Conservation (phyloP, 2,113 vertebrate genomes). For the Cavia aperea region DNA sequence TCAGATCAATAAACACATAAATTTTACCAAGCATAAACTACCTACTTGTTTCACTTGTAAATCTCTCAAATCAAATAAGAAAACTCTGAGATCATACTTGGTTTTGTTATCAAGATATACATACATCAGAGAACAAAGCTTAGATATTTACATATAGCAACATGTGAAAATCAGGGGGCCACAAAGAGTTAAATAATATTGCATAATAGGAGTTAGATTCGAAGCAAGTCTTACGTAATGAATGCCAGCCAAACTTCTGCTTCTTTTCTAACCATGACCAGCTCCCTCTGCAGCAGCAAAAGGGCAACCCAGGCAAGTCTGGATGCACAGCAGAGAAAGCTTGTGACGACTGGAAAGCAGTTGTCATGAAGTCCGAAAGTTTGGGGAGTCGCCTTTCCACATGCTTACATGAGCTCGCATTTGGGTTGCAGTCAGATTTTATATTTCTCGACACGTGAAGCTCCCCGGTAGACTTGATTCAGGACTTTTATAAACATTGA, state of each 20-base stretch:
- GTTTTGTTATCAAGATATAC: background rate
- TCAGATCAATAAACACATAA: background rate
- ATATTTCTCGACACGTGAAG: constrained; percentile 13
- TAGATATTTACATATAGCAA: background rate
- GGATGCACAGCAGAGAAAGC: background rate
- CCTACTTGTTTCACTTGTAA: background rate
- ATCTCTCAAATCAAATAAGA: background rate
- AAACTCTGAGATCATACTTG: background rate
- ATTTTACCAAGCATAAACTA: background rate
- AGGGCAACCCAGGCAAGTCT: background rate
- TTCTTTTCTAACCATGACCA: background rate
- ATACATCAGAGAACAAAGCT: background rate
- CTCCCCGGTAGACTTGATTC: background rate
- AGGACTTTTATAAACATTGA: constrained; percentile 12
- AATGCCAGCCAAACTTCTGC: background rate
- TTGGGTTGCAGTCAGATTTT: constrained; percentile 32
- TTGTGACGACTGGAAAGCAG: constrained; percentile 4
- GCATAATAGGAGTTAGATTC: background rate
- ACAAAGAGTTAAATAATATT: background rate
- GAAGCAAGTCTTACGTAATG: background rate
- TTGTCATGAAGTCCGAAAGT: background rate
- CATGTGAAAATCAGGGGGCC: constrained; percentile 9
- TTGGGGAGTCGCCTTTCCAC: background rate
- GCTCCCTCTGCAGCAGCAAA: background rate
- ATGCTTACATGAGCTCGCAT: constrained; percentile 26